These are phyloP conservation scores for Meloidogyne exigua DNA, from an alignment of 1,140 invertebrate species.

Conservation along the genomic window DNA sequence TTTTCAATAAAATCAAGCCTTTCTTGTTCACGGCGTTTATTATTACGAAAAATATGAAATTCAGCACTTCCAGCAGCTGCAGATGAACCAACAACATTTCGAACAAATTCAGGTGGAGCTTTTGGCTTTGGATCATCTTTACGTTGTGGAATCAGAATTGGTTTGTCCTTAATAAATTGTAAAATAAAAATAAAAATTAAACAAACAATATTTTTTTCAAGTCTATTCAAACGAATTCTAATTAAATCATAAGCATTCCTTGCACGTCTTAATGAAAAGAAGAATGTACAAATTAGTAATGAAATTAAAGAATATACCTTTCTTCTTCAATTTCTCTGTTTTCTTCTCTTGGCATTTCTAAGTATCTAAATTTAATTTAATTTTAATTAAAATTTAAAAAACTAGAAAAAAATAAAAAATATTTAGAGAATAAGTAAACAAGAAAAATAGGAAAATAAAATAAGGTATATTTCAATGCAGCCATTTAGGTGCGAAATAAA, in stretches of 20 bases:
- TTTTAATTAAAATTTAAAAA: neutral
- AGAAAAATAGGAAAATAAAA: neutral
- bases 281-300: neutral
- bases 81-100: constrained; percentile 57
- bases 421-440: neutral
- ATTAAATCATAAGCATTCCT: constrained; percentile 45
- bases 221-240: constrained; percentile 39
- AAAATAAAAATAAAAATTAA: neutral
- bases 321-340: constrained; percentile 34
- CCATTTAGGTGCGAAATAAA: no score
- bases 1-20: constrained; percentile 55
- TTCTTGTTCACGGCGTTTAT: constrained; percentile 55
- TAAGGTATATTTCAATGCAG: no score
- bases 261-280: constrained; percentile 16
- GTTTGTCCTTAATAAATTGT: constrained; percentile 37
- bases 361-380: neutral
- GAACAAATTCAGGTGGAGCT: constrained; percentile 41
- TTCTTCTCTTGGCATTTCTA: constrained; percentile 29
- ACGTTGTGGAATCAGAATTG: constrained; percentile 27
- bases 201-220: constrained; percentile 44
- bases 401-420: neutral
- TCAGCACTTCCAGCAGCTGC: constrained; percentile 59
- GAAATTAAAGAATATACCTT: neutral
- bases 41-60: constrained; percentile 60
- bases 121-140: constrained; percentile 42